Conservation (phyloP, 2,888 invertebrate species). For the Drosophila suboccidentalis region DNA sequence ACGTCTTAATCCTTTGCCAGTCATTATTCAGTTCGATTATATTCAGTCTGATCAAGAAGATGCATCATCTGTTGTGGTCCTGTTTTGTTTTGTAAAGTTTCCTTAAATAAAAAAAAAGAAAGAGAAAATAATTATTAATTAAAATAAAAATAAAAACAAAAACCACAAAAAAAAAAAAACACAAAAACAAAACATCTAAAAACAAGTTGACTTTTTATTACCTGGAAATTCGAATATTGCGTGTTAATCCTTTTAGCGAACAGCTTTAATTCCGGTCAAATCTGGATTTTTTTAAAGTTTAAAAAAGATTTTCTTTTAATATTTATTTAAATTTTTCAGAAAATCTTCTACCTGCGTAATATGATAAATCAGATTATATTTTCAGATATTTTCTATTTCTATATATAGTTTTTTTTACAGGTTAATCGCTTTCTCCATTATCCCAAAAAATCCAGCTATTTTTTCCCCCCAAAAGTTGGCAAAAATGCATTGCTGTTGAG, state of each 20-base stretch:
- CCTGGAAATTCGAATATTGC: background rate
- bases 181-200: constrained; percentile 75
- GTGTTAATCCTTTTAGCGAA: background rate
- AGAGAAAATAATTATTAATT: constrained; percentile 73
- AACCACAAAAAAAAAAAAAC: constrained; percentile 50
- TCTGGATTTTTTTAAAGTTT: no score
- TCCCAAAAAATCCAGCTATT: background rate
- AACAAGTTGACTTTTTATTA: constrained; percentile 40
- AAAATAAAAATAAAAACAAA: constrained; percentile 72
- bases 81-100: constrained; percentile 84
- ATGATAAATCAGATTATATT: no score
- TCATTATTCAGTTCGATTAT: constrained; percentile 70
- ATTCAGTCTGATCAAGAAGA: constrained; percentile 70
- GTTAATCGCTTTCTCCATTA: no score
- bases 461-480: background rate
- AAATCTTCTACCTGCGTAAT: no score
- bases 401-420: no score
- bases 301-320: no score
- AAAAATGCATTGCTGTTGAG: constrained; percentile 57
- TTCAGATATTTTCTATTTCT: no score
- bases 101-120: constrained; percentile 72
- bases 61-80: constrained; percentile 78
- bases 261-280: background rate
- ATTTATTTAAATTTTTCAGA: no score
- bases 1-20: constrained; percentile 68